phyloP scores from a whole-genome alignment of 2,113 vertebrate species.

The Neopipo cinnamomea region DNA sequence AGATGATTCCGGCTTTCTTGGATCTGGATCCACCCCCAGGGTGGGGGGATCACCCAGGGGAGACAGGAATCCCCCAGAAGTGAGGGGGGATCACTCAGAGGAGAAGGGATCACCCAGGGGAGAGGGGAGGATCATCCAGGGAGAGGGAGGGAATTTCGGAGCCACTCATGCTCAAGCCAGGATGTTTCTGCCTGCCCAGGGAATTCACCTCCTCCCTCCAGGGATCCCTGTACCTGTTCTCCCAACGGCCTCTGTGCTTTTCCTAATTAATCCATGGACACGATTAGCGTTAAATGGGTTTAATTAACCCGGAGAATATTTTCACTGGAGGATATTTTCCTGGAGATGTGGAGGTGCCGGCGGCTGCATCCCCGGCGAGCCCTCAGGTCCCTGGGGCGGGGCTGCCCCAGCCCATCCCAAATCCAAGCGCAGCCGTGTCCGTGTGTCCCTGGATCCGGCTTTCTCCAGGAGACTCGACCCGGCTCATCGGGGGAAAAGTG shows the following conservation, averaged over 20 bases:
- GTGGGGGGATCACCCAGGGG: not conserved
- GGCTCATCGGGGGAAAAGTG: not conserved
- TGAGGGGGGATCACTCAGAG: not conserved
- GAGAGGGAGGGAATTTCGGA: fast-evolving
- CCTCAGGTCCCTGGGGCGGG: fast-evolving
- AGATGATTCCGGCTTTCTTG: not conserved
- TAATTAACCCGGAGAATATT: not conserved
- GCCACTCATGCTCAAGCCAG: fast-evolving
- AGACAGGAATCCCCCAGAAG: not conserved
- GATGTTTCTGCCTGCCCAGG: not conserved
- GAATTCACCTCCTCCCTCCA: not conserved
- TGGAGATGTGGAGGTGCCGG: fast-evolving
- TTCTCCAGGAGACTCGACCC: fast-evolving
- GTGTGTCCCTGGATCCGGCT: fast-evolving
- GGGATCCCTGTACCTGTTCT: fast-evolving
- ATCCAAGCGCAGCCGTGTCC: not conserved
- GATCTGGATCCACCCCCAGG: fast-evolving
- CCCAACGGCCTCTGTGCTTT: fast-evolving
- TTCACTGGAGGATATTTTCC: not conserved
- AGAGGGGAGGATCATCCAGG: not conserved
- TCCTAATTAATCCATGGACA: not conserved
- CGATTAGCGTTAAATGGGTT: fast-evolving
- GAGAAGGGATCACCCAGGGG: not conserved
- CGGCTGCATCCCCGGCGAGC: not conserved
- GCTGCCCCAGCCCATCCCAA: not conserved